phyloP scores from a whole-genome alignment of 2,797 vertebrate species.

The Chloroceryle amazona region DNA sequence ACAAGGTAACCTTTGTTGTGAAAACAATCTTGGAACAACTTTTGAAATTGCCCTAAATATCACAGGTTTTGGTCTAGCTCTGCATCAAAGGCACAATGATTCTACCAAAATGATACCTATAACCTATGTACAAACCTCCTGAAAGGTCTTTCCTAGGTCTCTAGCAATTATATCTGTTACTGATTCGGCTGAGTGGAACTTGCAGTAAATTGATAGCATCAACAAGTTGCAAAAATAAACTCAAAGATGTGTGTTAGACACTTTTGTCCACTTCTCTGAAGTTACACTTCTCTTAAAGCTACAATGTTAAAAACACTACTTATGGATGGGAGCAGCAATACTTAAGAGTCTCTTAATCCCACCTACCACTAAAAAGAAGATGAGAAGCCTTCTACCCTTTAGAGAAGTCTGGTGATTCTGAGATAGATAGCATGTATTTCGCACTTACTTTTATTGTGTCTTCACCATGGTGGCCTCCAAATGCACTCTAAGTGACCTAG shows the following conservation, averaged over 20 bases:
- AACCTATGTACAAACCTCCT: not conserved
- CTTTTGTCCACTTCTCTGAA: not conserved
- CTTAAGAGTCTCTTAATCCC: not conserved
- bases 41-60: slow-evolving; percentile 25
- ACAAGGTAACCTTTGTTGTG: slow-evolving; percentile 39
- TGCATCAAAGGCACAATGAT: not conserved
- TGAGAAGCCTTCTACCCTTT: not conserved
- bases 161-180: not conserved
- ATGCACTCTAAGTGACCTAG: not conserved
- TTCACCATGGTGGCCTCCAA: not conserved
- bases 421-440: not conserved
- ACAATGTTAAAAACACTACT: not conserved
- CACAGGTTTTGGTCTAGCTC: not conserved
- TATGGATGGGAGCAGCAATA: not conserved
- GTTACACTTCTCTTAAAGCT: not conserved
- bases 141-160: not conserved
- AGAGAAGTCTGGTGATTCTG: not conserved
- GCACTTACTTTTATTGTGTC: not conserved
- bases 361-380: not conserved
- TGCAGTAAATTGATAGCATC: not conserved
- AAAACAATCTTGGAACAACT: slow-evolving; percentile 26
- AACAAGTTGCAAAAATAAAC: not conserved
- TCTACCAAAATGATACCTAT: not conserved
- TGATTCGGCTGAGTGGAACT: not conserved
- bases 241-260: not conserved